A percentile compares a stretch with the other conserved stretches of the same genome.
These are phyloP conservation scores for Momotus momota DNA, from an alignment of 2,797 vertebrate species.

Conservation along the genomic window DNA sequence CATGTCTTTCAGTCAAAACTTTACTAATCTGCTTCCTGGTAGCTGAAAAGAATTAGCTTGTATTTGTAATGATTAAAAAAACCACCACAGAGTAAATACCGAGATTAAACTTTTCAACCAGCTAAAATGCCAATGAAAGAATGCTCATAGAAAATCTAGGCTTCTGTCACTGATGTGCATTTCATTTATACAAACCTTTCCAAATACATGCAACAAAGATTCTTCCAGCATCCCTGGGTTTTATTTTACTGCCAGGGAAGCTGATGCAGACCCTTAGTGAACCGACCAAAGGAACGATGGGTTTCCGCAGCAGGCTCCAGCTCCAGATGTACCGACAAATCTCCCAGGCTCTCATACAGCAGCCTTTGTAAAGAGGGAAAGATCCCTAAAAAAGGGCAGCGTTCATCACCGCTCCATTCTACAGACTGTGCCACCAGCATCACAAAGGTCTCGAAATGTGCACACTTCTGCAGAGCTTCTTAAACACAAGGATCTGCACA, in stretches of 20 bases:
- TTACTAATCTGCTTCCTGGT: neutral
- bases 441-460: fast-evolving
- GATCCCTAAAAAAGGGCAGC: too few relatives aligned
- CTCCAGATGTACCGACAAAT: neutral
- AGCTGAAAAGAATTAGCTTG: neutral
- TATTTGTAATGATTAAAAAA: neutral
- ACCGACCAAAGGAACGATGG: neutral
- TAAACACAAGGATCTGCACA: neutral
- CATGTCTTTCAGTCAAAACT: neutral
- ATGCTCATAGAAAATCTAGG: neutral
- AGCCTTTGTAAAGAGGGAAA: too few relatives aligned
- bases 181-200: neutral
- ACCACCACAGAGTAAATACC: neutral
- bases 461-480: neutral
- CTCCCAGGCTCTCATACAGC: neutral
- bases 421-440: neutral
- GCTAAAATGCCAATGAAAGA: neutral
- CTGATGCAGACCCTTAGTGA: neutral
- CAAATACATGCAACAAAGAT: neutral
- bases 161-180: neutral
- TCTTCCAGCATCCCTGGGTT: neutral
- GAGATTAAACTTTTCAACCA: conserved; percentile 1
- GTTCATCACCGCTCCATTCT: neutral
- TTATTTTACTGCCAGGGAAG: neutral
- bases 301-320: neutral